phyloP scores from a whole-genome alignment of 2,113 vertebrate species.

The Poeciliopsis prolifica region DNA sequence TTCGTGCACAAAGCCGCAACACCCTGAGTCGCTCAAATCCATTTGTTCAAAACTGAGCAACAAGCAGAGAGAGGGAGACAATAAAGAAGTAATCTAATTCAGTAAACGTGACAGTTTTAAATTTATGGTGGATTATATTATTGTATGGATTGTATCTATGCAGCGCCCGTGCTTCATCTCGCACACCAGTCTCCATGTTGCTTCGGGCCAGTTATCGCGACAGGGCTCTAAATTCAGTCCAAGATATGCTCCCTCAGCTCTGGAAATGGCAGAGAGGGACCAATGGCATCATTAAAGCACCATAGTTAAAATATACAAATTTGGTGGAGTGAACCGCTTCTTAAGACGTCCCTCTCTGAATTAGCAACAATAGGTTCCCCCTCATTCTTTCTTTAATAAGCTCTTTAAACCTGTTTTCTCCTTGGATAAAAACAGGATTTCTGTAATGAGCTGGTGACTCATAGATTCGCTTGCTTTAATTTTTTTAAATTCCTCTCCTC shows the following conservation, averaged over 20 bases:
- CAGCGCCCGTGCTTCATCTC: not conserved
- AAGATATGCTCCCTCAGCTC: conserved; percentile 10
- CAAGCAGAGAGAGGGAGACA: conserved; percentile 48
- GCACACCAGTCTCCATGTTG: conserved; percentile 8
- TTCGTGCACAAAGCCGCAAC: conserved; percentile 72
- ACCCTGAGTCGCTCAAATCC: conserved; percentile 72
- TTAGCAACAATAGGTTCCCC: conserved; percentile 62
- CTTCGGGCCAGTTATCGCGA: conserved; percentile 20
- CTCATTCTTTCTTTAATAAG: conserved; percentile 62
- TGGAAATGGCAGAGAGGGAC: conserved; percentile 31
- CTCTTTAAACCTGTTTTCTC: conserved; percentile 66
- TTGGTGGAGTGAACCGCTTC: conserved; percentile 37
- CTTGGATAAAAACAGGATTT: conserved; percentile 65
- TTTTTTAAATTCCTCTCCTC: conserved; percentile 51
- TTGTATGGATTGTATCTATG: conserved; percentile 43
- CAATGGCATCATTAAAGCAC: conserved; percentile 34
- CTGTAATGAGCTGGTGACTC: conserved; percentile 70
- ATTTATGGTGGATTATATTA: conserved; percentile 46
- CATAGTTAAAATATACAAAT: conserved; percentile 43
- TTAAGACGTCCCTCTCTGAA: conserved; percentile 58
- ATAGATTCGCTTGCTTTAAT: conserved; percentile 56
- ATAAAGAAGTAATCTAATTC: conserved; percentile 60
- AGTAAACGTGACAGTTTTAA: conserved; percentile 58
- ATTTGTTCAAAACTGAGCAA: conserved; percentile 66
- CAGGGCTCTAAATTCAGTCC: conserved; percentile 23